Evolutionary conservation across 2,888 invertebrate genomes (phyloP).

Genomic region (Ophion ellenae): DNA sequence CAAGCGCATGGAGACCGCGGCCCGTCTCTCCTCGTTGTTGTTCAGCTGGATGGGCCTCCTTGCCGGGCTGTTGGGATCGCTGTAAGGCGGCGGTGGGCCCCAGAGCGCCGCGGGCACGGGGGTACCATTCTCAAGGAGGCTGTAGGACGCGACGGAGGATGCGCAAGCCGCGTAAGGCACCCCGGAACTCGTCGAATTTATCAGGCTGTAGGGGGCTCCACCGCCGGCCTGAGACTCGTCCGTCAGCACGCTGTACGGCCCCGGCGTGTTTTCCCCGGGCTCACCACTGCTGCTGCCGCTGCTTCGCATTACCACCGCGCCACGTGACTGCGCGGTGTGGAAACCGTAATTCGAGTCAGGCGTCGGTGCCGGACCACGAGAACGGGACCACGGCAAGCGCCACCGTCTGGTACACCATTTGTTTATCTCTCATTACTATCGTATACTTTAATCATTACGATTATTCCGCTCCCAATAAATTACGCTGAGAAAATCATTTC

Average conservation of each 20-base stretch:
- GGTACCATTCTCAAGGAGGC: conserved; percentile 77
- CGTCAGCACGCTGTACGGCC: conserved; percentile 69
- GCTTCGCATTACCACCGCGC: conserved; percentile 63
- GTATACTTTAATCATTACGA: background rate
- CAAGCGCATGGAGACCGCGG: conserved; percentile 75
- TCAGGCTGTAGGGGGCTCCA: conserved; percentile 86
- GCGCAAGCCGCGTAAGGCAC: conserved; percentile 78
- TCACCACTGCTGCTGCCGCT: conserved; percentile 76
- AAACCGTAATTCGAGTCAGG: conserved; percentile 93
- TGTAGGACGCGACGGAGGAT: conserved; percentile 76
- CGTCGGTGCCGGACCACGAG: conserved; percentile 80
- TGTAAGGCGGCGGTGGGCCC: conserved; percentile 96
- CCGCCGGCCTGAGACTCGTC: conserved; percentile 81
- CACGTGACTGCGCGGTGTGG: conserved; percentile 76
- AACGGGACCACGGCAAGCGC: conserved; percentile 83
- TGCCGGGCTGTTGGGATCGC: conserved; percentile 90
- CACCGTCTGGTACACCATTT: conserved; percentile 77
- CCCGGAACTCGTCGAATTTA: conserved; percentile 78
- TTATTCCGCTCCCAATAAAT: background rate
- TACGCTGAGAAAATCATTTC: background rate
- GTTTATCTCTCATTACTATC: background rate
- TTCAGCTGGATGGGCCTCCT: conserved; percentile 82
- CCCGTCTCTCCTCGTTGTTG: conserved; percentile 69
- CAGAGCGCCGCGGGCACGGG: conserved; percentile 85
- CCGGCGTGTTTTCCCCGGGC: conserved; percentile 70